Evolutionary conservation across 2,888 invertebrate species (phyloP), one percentile per base, ranked within the genome.

Genomic region (Drosophila basisetae): DNA sequence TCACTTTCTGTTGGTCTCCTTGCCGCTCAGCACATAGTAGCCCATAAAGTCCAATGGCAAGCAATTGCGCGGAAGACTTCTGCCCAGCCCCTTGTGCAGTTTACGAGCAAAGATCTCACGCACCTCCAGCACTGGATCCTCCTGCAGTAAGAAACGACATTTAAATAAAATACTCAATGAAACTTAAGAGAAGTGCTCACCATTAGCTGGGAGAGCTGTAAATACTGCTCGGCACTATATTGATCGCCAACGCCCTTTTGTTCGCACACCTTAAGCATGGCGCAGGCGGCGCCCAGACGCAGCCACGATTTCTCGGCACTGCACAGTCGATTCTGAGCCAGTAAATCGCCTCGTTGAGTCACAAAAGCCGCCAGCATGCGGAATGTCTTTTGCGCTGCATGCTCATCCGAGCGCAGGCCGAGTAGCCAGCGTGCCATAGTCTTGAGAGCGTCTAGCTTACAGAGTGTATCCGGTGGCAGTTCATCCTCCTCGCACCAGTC

Each of bases 11-110:
- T 98, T 97, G 11, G 96, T 95, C 94, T 99, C 99, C 78, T 97
- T 95, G 0, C 98, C 99, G 39, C 96, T 97, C 67, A 99, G 94
- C 41, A 97, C 97, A 94, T 99, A 98, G 93, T 97, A 97, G 25
- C 98, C 97, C 98, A 99, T 98, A 94, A 99, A 99, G 94, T 99
- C 98, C 64, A 99, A 94, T 0, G 99, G 99, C 77, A 99, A 94
- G 91, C 97, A 98, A 92, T 97, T 97, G 92, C 97, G 96, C 4
- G 98, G 97, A 80, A 98, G 95, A 75, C 97, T 97, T 94, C 97
- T 95, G 83, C 95, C 95, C 56, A 95, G 92, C 67, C 98, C 98
- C 94, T 99, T 98, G 93, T 99, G 98, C 84, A 99, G 94, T 94
- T 99, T 99, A 54, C 95, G 95, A 7, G 98, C 96, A 93, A 99